phyloP scores from a whole-genome alignment of 2,113 vertebrate genomes.

The Corapipo altera region DNA sequence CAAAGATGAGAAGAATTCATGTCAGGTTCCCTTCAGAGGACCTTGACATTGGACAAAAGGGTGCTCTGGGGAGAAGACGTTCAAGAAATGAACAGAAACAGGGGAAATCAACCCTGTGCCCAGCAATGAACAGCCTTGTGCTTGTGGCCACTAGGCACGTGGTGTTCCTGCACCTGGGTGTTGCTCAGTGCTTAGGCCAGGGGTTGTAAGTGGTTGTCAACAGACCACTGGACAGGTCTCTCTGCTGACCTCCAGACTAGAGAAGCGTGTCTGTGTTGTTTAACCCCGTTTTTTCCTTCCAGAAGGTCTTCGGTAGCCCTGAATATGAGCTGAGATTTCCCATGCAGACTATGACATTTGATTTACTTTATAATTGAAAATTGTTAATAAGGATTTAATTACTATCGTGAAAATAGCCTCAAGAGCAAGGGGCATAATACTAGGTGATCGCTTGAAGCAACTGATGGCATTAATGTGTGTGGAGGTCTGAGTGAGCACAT shows the following conservation, averaged over 20 bases:
- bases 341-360: background rate
- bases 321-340: background rate
- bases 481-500: background rate
- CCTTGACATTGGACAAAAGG: background rate
- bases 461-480: background rate
- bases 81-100: background rate
- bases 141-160: background rate
- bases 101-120: background rate
- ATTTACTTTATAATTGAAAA: background rate
- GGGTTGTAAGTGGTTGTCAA: background rate
- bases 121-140: background rate
- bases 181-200: background rate
- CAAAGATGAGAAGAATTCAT: background rate
- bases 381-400: conserved; percentile 2
- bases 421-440: accelerated
- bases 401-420: background rate
- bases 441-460: background rate
- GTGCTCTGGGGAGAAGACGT: background rate
- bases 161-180: background rate
- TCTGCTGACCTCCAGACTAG: background rate
- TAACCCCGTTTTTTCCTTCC: background rate
- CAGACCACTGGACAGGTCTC: background rate
- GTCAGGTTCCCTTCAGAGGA: background rate
- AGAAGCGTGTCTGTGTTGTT: background rate
- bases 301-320: background rate